Base-by-base conservation (phyloP, 2,113 vertebrate species). In the Prionailurus bengalensis region DNA sequence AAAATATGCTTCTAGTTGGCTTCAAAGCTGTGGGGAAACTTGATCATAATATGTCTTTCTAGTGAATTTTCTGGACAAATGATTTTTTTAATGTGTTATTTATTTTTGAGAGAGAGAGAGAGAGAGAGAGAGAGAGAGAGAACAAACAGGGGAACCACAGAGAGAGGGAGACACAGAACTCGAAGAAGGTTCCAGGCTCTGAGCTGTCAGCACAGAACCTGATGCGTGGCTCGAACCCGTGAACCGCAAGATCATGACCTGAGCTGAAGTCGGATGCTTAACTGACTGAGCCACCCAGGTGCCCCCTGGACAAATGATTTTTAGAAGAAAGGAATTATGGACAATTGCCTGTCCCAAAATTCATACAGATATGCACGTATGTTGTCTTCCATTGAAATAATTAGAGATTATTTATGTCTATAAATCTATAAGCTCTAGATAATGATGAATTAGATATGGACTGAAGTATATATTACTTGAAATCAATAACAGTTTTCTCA, bases 401-500 rank as follows among this genome's bases (percentile, higher is more conserved):
- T 91, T 55, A 55, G 23, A 66, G 45, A 61, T 82, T 87, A 92
- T 86, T 81, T 86, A 78, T 92, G 94, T 80, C 45, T 89, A 73
- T 58, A 94, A 83, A 61, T 87, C 33, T 55, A 4, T 65, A 79
- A 6, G 12, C 33, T 95, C 8, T 51, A 82, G 7, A 66, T 93
- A 93, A 71, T 78, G 42, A 86, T 68, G 39, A 33, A 88, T 45
- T 65, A 79, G 5, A 21, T 45, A 70, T 58, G 39, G 55, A 80
- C 42, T 33, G 27, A 3, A 68, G 11, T 84, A 65, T 87, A 39
- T 63, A 80, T 58, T 51, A 92, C 76, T 65, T 91, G n/a, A 85
- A 91, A 79, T 97, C 78, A 80, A 55, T 83, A 87, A 42, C 14
- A 86, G 55, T 71, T 65, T 95, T 83, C 15, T 48, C 76, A 92